Evolutionary conservation across 2,888 invertebrate genomes (phyloP), one percentile per base, ranked within the genome.

Genomic region (Ophonus ardosiacus): DNA sequence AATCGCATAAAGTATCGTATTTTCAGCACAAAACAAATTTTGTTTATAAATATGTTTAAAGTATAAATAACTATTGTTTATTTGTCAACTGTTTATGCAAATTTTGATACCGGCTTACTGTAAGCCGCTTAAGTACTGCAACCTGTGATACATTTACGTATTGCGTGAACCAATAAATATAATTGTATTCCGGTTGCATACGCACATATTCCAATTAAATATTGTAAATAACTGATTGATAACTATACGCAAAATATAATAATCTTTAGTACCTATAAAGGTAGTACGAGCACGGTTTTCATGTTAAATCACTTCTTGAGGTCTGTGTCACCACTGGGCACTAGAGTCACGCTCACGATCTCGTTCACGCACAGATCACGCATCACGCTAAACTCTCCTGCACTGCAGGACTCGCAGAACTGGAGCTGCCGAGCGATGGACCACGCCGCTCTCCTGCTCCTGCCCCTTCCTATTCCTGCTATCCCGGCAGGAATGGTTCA

Each of bases 401-500:
- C 71, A 40, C 43, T 17, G 71, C 71, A 43, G 71, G 71, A 74
- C 71, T 74, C 71, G 43, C 51, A 74, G 71, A 51, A 74, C 71
- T 74, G 71, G 71, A 74, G 71, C 71, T 43, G 43, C 43, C 38
- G 68, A 43, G 71, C 71, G 71, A 74, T 74, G 71, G 71, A 74
- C 71, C 71, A 74, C 71, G 71, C 71, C 71, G 71, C 38, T 18
- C 68, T 68, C 68, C 68, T 68, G 71, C 71, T 31, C 15, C 71
- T 5, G 7, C 7, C 40, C 71, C 71, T n/a, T 38, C 71, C 15
- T 13, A 8, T 40, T 43, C 71, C 43, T 40, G 68, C 40, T 40
- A 15, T 74, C 71, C 71, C 71, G 71, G 71, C 71, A 68, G 68
- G 68, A 68, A 68, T 68, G 68, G 68, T 68, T 74, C 71, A 74